phyloP scores from a whole-genome alignment of 2,888 invertebrate species.

The Campoplex nolae region DNA sequence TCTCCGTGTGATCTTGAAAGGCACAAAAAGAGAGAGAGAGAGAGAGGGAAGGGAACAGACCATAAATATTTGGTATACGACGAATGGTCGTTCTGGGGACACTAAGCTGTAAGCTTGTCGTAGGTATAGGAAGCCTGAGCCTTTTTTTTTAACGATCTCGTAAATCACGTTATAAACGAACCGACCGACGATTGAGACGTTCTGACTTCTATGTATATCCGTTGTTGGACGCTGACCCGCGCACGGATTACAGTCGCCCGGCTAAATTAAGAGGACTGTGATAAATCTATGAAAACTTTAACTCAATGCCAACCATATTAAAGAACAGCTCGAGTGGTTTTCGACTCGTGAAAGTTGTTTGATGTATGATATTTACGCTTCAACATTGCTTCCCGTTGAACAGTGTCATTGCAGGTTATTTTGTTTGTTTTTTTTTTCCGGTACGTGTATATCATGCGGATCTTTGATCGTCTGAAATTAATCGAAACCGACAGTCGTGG shows the following conservation, averaged over 20 bases:
- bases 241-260: slow-evolving; percentile 37
- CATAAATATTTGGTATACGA: slow-evolving; percentile 67
- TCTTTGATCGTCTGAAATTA: slow-evolving; percentile 41
- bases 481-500: slow-evolving; percentile 40
- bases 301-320: slow-evolving; percentile 34
- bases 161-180: slow-evolving; percentile 74
- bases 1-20: slow-evolving; percentile 40
- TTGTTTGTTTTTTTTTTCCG: background rate
- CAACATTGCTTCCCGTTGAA: slow-evolving; percentile 39
- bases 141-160: slow-evolving; percentile 77
- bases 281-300: slow-evolving; percentile 46
- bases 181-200: slow-evolving; percentile 64
- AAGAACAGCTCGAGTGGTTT: slow-evolving; percentile 31
- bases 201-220: slow-evolving; percentile 24
- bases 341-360: slow-evolving; percentile 70
- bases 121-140: slow-evolving; percentile 60
- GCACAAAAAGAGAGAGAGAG: slow-evolving; percentile 34
- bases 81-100: slow-evolving; percentile 61
- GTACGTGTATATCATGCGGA: slow-evolving; percentile 1
- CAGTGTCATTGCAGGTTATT: slow-evolving; percentile 29
- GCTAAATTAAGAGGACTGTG: slow-evolving; percentile 59
- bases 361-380: slow-evolving; percentile 46
- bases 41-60: slow-evolving; percentile 40
- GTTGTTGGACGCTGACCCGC: slow-evolving; percentile 50
- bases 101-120: slow-evolving; percentile 44